A percentile compares a stretch with the other conserved stretches of the same genome.
Conservation (phyloP, 2,113 vertebrate genomes). For the Mus musculus region DNA sequence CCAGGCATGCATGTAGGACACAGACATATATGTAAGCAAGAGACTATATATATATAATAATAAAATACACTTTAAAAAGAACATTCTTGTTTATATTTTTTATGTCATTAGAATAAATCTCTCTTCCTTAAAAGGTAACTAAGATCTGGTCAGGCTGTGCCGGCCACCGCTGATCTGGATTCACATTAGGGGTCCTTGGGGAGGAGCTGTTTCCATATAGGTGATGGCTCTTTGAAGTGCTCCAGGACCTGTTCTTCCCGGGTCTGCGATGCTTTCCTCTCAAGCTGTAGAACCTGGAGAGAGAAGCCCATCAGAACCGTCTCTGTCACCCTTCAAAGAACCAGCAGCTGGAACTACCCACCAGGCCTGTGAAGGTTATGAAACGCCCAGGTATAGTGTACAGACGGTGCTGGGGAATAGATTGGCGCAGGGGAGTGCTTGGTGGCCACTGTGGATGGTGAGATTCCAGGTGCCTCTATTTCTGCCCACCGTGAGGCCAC, state of each 20-base stretch:
- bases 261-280: not conserved
- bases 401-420: accelerated
- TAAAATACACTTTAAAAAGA: not conserved
- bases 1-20: not conserved
- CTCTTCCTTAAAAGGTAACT: accelerated
- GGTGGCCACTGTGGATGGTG: accelerated
- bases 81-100: not conserved
- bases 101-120: not conserved
- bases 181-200: not conserved
- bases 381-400: accelerated
- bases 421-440: accelerated
- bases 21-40: not conserved
- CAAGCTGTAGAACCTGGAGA: slow-evolving; percentile 65
- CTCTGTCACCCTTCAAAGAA: no score
- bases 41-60: not conserved
- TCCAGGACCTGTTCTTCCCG: not conserved
- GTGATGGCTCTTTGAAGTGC: accelerated
- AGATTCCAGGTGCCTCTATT: accelerated
- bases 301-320: not conserved
- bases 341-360: accelerated
- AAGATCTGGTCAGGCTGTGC: accelerated
- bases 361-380: not conserved
- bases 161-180: not conserved
- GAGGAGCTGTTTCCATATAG: accelerated
- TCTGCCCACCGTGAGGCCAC: accelerated